A percentile compares a stretch with the other conserved stretches of the same genome.
Conservation (phyloP, 2,797 vertebrate species). For the Fundulus diaphanus region DNA sequence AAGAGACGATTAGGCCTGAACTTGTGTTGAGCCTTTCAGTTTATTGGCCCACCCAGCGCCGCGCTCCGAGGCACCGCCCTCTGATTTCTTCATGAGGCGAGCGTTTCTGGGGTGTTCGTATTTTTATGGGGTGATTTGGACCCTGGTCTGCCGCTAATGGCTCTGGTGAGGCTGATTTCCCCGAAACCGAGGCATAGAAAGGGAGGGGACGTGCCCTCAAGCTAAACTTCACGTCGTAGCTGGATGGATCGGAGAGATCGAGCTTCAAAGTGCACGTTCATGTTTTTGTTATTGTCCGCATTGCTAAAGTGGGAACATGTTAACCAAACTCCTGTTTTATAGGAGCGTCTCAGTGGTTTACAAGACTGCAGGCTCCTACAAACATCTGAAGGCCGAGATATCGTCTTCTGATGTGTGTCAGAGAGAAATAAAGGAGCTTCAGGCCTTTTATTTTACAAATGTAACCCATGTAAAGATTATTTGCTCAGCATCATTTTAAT, state of each 20-base stretch:
- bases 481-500: constrained; percentile 47
- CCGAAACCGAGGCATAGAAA: constrained; percentile 26
- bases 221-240: not conserved
- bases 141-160: not conserved
- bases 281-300: constrained; percentile 20
- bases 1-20: constrained; percentile 78
- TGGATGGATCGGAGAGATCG: constrained; percentile 11
- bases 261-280: constrained; percentile 5
- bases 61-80: constrained; percentile 49
- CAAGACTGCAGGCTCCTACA: not conserved
- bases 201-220: too few species aligned
- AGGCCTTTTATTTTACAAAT: constrained; percentile 25
- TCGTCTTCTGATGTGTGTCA: constrained; percentile 44
- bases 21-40: constrained; percentile 72
- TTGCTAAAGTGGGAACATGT: constrained; percentile 10
- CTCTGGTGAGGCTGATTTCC: constrained; percentile 28
- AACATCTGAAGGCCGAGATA: constrained; percentile 26
- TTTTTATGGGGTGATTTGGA: not conserved
- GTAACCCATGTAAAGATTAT: constrained; percentile 24
- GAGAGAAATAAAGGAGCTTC: constrained; percentile 24
- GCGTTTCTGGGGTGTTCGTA: not conserved
- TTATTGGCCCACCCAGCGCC: constrained; percentile 49
- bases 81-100: constrained; percentile 20
- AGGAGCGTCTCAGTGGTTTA: constrained; percentile 4
- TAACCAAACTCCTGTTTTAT: not conserved